phyloP scores from a whole-genome alignment of 2,888 invertebrate genomes.

The Acrocera orbiculus region DNA sequence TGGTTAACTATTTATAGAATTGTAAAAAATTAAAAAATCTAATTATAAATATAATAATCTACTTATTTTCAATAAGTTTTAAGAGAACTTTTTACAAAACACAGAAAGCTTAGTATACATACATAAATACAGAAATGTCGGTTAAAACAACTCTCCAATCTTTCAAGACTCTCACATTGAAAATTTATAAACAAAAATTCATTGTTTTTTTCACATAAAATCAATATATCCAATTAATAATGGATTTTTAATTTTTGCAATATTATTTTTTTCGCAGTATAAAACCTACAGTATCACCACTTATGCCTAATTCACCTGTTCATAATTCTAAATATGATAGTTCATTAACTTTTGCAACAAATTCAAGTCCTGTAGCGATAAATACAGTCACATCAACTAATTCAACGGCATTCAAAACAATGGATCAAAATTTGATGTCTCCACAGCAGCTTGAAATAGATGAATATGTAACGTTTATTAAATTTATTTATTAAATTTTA shows the following conservation, averaged over 20 bases:
- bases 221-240: background rate
- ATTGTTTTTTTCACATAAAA: background rate
- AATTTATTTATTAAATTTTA: slow-evolving; percentile 1
- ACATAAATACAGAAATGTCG: too few species aligned
- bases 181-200: background rate
- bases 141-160: too few species aligned
- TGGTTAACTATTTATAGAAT: too few species aligned
- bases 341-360: slow-evolving; percentile 21
- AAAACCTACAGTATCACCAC: slow-evolving; percentile 18
- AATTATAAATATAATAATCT: too few species aligned
- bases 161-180: slow-evolving; percentile 6
- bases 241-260: too few species aligned
- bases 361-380: slow-evolving; percentile 26
- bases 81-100: too few species aligned
- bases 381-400: slow-evolving; percentile 32
- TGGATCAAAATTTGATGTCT: slow-evolving; percentile 29
- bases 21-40: too few species aligned
- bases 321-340: slow-evolving; percentile 32
- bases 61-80: too few species aligned
- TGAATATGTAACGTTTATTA: slow-evolving; percentile 23
- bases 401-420: slow-evolving; percentile 27
- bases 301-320: slow-evolving; percentile 31
- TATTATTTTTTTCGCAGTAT: slow-evolving; percentile 19
- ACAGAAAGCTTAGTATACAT: too few species aligned
- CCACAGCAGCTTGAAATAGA: slow-evolving; percentile 27